Evolutionary conservation across 2,888 invertebrate genomes (phyloP).

Genomic region (Cosmorhoe ocellata): DNA sequence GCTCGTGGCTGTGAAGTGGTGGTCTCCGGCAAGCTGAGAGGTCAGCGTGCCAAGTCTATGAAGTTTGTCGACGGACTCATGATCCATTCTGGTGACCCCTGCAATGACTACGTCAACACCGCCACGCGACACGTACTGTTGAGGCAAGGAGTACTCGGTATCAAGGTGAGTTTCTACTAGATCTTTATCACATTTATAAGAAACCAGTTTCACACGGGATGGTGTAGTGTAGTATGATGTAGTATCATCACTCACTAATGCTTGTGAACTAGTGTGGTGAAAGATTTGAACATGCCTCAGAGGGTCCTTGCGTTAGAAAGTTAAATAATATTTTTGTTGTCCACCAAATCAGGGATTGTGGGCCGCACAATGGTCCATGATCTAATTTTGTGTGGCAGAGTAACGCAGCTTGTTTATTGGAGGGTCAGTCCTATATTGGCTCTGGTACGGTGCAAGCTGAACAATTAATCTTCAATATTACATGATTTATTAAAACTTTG

Average conservation of each 20-base stretch:
- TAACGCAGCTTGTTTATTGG: slow-evolving; percentile 67
- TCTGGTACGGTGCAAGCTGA: slow-evolving; percentile 72
- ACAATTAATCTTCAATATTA: slow-evolving; percentile 47
- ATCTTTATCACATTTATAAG: too few species aligned
- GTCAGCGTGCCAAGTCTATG: slow-evolving; percentile 99
- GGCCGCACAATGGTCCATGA: slow-evolving; percentile 50
- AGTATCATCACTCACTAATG: too few species aligned
- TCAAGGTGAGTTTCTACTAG: slow-evolving; percentile 84
- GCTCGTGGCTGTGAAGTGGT: slow-evolving; percentile 99
- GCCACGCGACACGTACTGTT: slow-evolving; percentile 99
- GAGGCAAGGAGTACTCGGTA: slow-evolving; percentile 91
- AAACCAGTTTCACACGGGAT: too few species aligned
- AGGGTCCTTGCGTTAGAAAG: neutral
- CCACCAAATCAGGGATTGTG: slow-evolving; percentile 77
- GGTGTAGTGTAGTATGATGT: too few species aligned
- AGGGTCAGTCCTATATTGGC: slow-evolving; percentile 65
- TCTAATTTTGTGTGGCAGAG: slow-evolving; percentile 77
- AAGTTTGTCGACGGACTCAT: slow-evolving; percentile 99
- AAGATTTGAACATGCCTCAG: too few species aligned
- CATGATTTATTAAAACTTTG: too few species aligned
- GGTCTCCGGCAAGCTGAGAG: slow-evolving; percentile 98
- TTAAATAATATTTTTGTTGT: too few species aligned
- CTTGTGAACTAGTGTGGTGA: too few species aligned
- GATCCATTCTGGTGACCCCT: slow-evolving; percentile 99
- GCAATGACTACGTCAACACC: slow-evolving; percentile 98